phyloP scores from a whole-genome alignment of 2,113 vertebrate species.

The Circaetus cinerascens region DNA sequence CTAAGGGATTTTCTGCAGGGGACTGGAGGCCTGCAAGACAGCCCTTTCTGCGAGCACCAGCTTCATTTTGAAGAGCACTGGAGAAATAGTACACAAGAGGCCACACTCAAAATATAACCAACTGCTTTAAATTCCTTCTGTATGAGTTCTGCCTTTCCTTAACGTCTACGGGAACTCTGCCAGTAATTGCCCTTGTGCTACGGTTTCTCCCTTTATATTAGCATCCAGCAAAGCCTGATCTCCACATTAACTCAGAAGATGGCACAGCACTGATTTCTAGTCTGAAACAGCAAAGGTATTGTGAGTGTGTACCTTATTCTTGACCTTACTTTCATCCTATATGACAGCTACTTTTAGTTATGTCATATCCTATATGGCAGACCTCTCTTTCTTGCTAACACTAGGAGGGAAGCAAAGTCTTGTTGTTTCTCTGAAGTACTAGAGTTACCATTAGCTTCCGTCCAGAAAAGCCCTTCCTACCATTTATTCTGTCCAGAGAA shows the following conservation, averaged over 20 bases:
- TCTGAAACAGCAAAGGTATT: neutral
- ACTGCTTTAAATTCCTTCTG: conserved; percentile 36
- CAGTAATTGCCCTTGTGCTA: neutral
- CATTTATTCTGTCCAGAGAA: neutral
- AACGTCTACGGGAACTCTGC: neutral
- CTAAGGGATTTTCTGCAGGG: neutral
- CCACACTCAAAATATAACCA: neutral
- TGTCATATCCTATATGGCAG: neutral
- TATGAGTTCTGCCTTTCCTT: conserved; percentile 22
- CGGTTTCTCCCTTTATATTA: neutral
- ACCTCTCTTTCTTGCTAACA: neutral
- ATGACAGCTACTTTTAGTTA: neutral
- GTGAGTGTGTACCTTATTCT: neutral
- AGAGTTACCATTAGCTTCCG: neutral
- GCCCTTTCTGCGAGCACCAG: neutral
- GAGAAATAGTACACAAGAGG: neutral
- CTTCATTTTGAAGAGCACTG: neutral
- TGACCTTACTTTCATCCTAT: neutral
- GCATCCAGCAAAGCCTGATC: neutral
- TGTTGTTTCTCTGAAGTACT: neutral
- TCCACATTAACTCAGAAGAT: neutral
- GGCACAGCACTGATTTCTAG: neutral
- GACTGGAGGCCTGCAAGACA: neutral
- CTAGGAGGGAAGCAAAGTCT: neutral
- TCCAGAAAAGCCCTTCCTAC: neutral